Base-by-base conservation (phyloP, 2,888 invertebrate species). In the Dione vanillae region DNA sequence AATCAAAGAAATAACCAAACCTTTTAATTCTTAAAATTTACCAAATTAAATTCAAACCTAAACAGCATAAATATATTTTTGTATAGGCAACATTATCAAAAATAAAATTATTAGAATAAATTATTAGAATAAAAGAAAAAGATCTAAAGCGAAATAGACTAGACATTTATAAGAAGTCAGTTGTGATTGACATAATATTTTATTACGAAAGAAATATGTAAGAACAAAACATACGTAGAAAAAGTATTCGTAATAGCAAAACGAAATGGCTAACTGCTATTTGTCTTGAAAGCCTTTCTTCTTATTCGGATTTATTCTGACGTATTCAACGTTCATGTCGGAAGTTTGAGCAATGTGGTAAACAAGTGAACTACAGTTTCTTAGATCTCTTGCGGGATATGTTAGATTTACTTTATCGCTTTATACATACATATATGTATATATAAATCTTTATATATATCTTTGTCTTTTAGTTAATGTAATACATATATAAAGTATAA, bases 291-390 rank as follows among this genome's bases (percentile, higher is more conserved):
- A 61, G 27, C n/a, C 61, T 27, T 61, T 61, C 11, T 35, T 35
- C 27, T 27, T 59, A 10, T 45, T 20, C n/a, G 27, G 61, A 45
- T 61, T 45, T 61, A 11, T n/a, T 45, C 45, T 27, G 16, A 35
- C 20, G 3, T 43, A 61, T 45, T 61, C 61, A 61, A 45, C 61
- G n/a, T 45, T 61, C 27, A 43, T 27, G 61, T 45, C 7, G n/a
- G 10, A 61, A 61, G 11, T 45, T 61, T 61, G 11, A 35, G 27
- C 45, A 35, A n/a, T 35, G n/a, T 45, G 27, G 45, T 45, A 61
- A 45, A 61, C 43, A 61, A 61, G 27, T 8, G 61, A 16, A 20
- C 27, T 43, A 20, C n/a, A 27, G 61, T 45, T 45, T 8, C 11
- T 61, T 27, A 45, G 11, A 27, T 43, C 43, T 40, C 10, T 45